These are phyloP conservation scores for Temnopleurus reevesii DNA, from an alignment of 53 echinoderm and acorn worm species.

Conservation along the genomic window DNA sequence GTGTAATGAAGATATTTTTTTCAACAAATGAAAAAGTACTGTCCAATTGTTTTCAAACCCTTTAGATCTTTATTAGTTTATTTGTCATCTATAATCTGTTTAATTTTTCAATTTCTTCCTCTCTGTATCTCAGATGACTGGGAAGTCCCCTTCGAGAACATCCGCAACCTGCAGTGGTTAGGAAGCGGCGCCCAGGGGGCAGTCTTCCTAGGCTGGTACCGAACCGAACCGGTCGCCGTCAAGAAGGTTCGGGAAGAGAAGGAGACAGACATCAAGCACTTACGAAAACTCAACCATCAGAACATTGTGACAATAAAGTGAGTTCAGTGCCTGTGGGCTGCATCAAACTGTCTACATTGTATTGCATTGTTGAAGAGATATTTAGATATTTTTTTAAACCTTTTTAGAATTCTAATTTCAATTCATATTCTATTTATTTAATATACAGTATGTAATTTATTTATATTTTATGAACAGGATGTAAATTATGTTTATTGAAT, in stretches of 20 bases:
- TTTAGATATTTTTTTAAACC: neutral
- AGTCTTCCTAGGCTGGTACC: slow-evolving; percentile 84
- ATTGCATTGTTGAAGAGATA: neutral
- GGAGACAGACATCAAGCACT: slow-evolving; percentile 94
- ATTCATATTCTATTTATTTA: too few relatives aligned
- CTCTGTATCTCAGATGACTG: slow-evolving; percentile 67
- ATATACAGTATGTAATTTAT: too few relatives aligned
- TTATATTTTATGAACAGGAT: too few relatives aligned
- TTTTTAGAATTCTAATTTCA: too few relatives aligned
- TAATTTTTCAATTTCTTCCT: too few relatives aligned
- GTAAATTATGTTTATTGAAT: too few relatives aligned
- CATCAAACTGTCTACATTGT: too few relatives aligned
- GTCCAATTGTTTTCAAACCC: too few relatives aligned
- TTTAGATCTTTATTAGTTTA: too few relatives aligned
- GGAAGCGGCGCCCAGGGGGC: slow-evolving; percentile 99
- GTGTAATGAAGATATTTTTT: too few relatives aligned
- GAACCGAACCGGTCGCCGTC: slow-evolving; percentile 81
- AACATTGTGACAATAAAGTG: slow-evolving; percentile 95
- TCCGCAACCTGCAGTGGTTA: slow-evolving; percentile 96
- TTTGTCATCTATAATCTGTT: neutral
- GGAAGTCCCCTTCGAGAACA: slow-evolving; percentile 98
- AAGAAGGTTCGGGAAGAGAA: slow-evolving; percentile 97
- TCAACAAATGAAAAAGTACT: too few relatives aligned
- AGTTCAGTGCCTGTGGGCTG: slow-evolving; percentile 25
- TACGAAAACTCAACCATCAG: slow-evolving; percentile 95